Evolutionary conservation across 2,888 invertebrate genomes (phyloP), one percentile per base, ranked within the genome.

Genomic region (Pediacus dermestoides): DNA sequence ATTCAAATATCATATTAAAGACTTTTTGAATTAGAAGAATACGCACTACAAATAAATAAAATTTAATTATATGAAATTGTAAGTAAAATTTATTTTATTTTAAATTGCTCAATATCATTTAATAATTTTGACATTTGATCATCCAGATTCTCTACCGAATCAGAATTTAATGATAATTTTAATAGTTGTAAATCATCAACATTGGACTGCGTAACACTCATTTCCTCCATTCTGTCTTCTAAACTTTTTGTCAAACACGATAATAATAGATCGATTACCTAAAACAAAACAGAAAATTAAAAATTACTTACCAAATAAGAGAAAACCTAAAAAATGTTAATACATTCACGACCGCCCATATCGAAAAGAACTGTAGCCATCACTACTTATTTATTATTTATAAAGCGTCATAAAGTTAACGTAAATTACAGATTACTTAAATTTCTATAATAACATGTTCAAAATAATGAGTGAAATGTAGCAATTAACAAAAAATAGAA

Each of bases 61-160:
- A 18, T 18, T 6, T 18, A n/a, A 23, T 6, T 3, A 23, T 10
- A 4, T 23, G 18, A 18, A 25, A 31, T 21, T 31, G 22, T 13
- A 33, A 11, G n/a, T 31, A 11, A 28, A 30, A 10, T 42, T 50
- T 58, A 60, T 44, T 54, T 50, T 31, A 67, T 61, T 35, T 63
- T 57, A 48, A 69, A 62, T 34, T 64, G 58, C 44, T 67, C 57
- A 30, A 69, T 55, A 44, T 64, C 65, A 26, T 46, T 46, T 18
- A 67, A 46, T 12, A 70, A 49, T 39, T 58, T 60, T 3, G 59
- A 54, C 60, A 69, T 64, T 51, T 66, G 63, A 37, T 61, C 57
- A 42, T 67, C 66, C 12, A 70, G 42, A 18, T 55, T 49, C 34
- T 61, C 59, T 15, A 56, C 55, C 6, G 52, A 42, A 22, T 53